A percentile compares a stretch with the other conserved stretches of the same genome.
Conservation (phyloP, 1,140 invertebrate species). For the Drosophila equinoxialis region DNA sequence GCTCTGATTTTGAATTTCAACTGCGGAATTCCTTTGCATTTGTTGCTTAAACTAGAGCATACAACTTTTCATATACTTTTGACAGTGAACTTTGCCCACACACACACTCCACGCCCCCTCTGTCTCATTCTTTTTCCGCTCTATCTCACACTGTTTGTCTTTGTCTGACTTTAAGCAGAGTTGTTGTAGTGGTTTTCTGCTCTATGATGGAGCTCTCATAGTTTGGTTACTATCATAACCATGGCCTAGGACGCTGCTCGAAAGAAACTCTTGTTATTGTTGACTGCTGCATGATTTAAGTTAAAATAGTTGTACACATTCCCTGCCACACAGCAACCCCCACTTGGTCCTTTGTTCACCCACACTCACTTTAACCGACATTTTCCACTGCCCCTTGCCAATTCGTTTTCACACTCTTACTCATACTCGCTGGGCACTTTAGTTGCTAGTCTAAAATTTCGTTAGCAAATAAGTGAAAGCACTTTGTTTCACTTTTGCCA, state of each 20-base stretch:
- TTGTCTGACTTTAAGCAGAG: conserved; percentile 8
- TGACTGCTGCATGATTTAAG: conserved; percentile 40
- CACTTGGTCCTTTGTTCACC: too few relatives aligned
- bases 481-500: conserved; percentile 38
- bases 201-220: conserved; percentile 7
- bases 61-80: conserved; percentile 10
- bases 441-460: conserved; percentile 28
- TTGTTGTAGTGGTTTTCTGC: conserved; percentile 10
- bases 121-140: neutral
- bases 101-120: neutral
- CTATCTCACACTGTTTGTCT: neutral
- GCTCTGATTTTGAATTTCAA: neutral
- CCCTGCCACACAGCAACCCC: neutral
- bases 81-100: conserved; percentile 8
- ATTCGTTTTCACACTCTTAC: neutral
- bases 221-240: conserved; percentile 12
- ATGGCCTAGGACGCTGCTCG: conserved; percentile 4
- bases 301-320: conserved; percentile 28
- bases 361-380: too few relatives aligned
- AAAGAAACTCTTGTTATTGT: conserved; percentile 30
- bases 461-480: conserved; percentile 43
- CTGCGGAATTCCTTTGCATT: conserved; percentile 4
- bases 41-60: conserved; percentile 8
- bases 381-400: conserved; percentile 18
- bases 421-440: conserved; percentile 10